A percentile compares a stretch with the other conserved stretches of the same genome.
These are phyloP conservation scores for Drosophila mettleri DNA, from an alignment of 2,888 invertebrate species.

Conservation along the genomic window DNA sequence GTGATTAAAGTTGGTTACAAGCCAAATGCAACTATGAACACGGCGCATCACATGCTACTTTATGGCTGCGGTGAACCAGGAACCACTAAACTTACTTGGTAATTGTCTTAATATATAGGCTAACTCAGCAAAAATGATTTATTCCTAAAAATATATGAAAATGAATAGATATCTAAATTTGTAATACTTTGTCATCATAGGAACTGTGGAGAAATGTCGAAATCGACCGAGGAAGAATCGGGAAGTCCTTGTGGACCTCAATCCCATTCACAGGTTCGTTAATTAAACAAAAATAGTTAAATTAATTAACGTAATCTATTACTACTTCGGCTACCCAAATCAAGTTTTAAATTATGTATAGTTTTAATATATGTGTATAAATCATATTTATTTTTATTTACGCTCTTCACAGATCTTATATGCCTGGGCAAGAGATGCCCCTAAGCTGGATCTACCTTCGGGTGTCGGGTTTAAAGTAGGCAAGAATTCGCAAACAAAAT, in stretches of 20 bases:
- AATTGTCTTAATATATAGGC: conserved; percentile 75
- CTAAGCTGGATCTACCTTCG: conserved; percentile 91
- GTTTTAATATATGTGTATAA: neutral
- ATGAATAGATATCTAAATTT: neutral
- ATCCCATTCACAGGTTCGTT: conserved; percentile 86
- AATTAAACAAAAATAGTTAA: neutral
- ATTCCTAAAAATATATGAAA: neutral
- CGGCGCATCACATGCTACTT: conserved; percentile 96
- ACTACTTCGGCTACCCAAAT: no score
- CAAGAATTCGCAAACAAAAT: conserved; percentile 91
- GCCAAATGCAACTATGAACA: conserved; percentile 95
- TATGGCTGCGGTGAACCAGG: conserved; percentile 93
- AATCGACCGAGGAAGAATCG: conserved; percentile 86
- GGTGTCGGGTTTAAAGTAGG: conserved; percentile 98
- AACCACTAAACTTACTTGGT: conserved; percentile 88
- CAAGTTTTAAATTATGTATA: no score
- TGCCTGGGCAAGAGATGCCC: conserved; percentile 97
- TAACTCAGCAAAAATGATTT: neutral
- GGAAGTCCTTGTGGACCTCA: conserved; percentile 92
- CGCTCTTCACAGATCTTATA: conserved; percentile 91
- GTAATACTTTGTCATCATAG: conserved; percentile 84
- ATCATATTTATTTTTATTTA: neutral
- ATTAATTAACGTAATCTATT: no score
- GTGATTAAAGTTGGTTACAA: conserved; percentile 91
- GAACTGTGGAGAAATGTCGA: conserved; percentile 97